These are phyloP conservation scores for Blastobasis adustella DNA, from an alignment of 2,888 invertebrate genomes.

Conservation along the genomic window DNA sequence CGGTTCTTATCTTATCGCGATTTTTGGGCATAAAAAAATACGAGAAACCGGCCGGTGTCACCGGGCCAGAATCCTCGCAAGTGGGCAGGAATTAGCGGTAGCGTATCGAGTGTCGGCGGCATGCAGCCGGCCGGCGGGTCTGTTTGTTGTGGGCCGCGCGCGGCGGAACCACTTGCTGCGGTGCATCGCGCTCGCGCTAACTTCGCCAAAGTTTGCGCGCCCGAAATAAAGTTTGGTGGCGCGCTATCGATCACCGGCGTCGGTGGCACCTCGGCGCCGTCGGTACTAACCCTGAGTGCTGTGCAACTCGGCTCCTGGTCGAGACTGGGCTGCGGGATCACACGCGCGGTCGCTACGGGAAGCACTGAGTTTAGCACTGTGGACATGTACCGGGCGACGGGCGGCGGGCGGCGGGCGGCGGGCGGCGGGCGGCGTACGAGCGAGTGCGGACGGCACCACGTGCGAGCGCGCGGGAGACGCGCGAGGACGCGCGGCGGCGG, in stretches of 20 bases:
- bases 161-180: constrained; percentile 64
- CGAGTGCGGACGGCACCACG: constrained; percentile 19
- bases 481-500: constrained; percentile 14
- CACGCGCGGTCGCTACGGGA: constrained; percentile 65
- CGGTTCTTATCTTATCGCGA: constrained; percentile 62
- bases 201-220: constrained; percentile 61
- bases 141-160: constrained; percentile 69
- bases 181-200: constrained; percentile 56
- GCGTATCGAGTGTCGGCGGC: constrained; percentile 44
- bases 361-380: constrained; percentile 72
- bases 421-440: constrained; percentile 30
- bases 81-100: constrained; percentile 37
- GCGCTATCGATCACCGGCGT: constrained; percentile 44
- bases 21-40: constrained; percentile 51
- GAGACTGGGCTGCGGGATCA: constrained; percentile 64
- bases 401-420: constrained; percentile 56
- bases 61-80: constrained; percentile 30
- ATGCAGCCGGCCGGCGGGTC: constrained; percentile 62
- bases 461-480: constrained; percentile 21
- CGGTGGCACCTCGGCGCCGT: constrained; percentile 29
- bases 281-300: constrained; percentile 67
- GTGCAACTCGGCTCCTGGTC: constrained; percentile 65
- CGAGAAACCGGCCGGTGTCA: constrained; percentile 48
- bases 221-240: constrained; percentile 63
- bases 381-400: constrained; percentile 63